phyloP scores from a whole-genome alignment of 1,140 invertebrate genomes.

The Achroia grisella region DNA sequence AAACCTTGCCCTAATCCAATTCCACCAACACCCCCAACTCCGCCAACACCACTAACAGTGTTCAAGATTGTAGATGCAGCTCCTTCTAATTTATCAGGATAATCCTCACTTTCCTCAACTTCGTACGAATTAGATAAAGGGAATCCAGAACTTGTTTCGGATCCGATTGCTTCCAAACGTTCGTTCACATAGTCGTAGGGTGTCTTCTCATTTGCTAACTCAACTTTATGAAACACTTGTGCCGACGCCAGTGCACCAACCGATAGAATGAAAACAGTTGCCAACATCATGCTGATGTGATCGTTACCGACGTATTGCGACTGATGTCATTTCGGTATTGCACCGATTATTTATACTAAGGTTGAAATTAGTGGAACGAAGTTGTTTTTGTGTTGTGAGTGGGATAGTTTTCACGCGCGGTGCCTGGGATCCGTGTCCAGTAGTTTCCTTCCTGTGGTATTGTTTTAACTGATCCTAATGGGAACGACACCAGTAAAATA shows the following conservation, averaged over 20 bases:
- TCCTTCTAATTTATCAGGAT: slow-evolving; percentile 54
- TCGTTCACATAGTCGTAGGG: slow-evolving; percentile 63
- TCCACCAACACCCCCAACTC: slow-evolving; percentile 34
- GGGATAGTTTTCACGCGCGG: slow-evolving; percentile 58
- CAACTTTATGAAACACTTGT: slow-evolving; percentile 37
- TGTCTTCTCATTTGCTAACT: slow-evolving; percentile 54
- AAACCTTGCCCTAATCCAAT: slow-evolving; percentile 38
- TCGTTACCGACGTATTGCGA: slow-evolving; percentile 42
- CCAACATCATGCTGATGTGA: slow-evolving; percentile 53
- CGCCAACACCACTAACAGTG: slow-evolving; percentile 48
- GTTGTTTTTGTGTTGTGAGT: slow-evolving; percentile 39
- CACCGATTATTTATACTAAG: slow-evolving; percentile 64
- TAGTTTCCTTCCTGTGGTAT: slow-evolving; percentile 69
- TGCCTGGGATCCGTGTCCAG: slow-evolving; percentile 33
- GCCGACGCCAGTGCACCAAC: slow-evolving; percentile 30
- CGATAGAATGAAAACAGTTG: slow-evolving; percentile 34
- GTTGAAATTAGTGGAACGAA: slow-evolving; percentile 64
- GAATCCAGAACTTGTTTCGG: slow-evolving; percentile 40
- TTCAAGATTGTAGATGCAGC: slow-evolving; percentile 61
- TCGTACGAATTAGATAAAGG: slow-evolving; percentile 62
- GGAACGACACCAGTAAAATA: slow-evolving; percentile 54
- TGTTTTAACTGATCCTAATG: slow-evolving; percentile 66
- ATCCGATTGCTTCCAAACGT: slow-evolving; percentile 45
- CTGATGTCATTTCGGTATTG: slow-evolving; percentile 59
- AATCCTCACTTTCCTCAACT: slow-evolving; percentile 67